A percentile compares a stretch with the other conserved stretches of the same genome.
phyloP scores from a whole-genome alignment of 1,140 invertebrate species.

The Heliothis subflexa region DNA sequence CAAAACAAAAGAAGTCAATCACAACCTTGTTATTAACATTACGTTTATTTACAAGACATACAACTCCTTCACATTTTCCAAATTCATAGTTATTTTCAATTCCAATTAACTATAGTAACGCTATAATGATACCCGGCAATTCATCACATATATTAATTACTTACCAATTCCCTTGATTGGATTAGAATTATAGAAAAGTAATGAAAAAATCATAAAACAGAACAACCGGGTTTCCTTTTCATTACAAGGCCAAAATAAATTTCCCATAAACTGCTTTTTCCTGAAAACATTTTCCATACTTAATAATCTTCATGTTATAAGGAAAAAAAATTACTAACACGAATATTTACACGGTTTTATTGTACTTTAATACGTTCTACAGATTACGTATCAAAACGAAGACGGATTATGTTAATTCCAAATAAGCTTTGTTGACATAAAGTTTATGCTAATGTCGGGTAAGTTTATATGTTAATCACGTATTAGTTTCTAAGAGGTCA shows the following conservation, averaged over 20 bases:
- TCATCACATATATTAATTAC: too few relatives aligned
- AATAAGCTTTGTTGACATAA: conserved; percentile 40
- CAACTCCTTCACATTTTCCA: too few relatives aligned
- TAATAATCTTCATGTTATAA: background rate
- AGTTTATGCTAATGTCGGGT: conserved; percentile 41
- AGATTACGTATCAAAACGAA: conserved; percentile 41
- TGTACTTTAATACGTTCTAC: conserved; percentile 7
- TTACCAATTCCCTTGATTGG: too few relatives aligned
- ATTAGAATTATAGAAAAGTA: too few relatives aligned
- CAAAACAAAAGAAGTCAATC: too few relatives aligned
- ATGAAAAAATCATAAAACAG: too few relatives aligned
- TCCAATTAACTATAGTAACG: too few relatives aligned
- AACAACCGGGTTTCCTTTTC: background rate
- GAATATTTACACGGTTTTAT: conserved; percentile 37
- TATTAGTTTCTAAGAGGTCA: conserved; percentile 44
- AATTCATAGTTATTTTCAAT: too few relatives aligned
- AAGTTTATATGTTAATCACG: conserved; percentile 44
- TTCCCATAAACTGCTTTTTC: conserved; percentile 11
- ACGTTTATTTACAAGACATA: too few relatives aligned
- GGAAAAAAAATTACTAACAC: conserved; percentile 24
- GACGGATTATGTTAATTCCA: conserved; percentile 40
- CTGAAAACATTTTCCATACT: background rate
- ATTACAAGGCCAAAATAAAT: background rate
- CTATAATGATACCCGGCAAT: too few relatives aligned
- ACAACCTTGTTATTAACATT: too few relatives aligned